Conservation (phyloP, 1,140 invertebrate species). For the Zaprionus capensis region DNA sequence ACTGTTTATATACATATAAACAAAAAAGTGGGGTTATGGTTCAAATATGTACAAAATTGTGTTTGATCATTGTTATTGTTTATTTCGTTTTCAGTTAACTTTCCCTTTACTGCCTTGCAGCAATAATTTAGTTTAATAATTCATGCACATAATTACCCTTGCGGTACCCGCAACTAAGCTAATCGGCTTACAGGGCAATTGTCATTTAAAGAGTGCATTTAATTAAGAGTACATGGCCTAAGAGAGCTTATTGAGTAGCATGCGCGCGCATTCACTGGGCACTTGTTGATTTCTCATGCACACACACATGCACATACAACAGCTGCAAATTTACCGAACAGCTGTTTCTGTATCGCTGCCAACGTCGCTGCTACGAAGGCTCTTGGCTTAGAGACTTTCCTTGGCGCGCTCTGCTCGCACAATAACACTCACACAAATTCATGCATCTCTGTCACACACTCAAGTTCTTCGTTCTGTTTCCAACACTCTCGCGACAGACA, state of each 20-base stretch:
- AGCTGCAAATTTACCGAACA: conserved; percentile 10
- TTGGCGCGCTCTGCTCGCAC: conserved; percentile 6
- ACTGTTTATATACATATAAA: too few relatives aligned
- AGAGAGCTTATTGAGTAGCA: conserved; percentile 5
- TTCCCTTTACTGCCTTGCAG: not conserved
- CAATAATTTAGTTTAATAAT: not conserved
- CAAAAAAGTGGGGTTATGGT: too few relatives aligned
- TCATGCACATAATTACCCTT: not conserved
- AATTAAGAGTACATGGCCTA: conserved; percentile 30
- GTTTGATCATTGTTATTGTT: not conserved
- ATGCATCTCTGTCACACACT: not conserved
- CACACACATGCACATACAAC: conserved; percentile 13
- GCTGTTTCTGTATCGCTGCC: conserved; percentile 56
- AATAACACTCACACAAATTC: conserved; percentile 1
- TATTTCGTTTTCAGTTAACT: not conserved
- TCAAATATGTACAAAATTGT: not conserved
- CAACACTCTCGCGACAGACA: conserved; percentile 47
- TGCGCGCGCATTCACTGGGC: conserved; percentile 65
- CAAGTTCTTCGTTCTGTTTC: not conserved
- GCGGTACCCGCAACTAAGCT: not conserved
- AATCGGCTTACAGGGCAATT: conserved; percentile 10
- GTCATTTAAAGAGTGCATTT: conserved; percentile 3
- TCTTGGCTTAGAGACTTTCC: conserved; percentile 47
- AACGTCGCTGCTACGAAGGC: conserved; percentile 19
- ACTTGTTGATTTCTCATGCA: conserved; percentile 70